Conservation (phyloP, 2,113 vertebrate genomes). For the Anguilla rostrata region DNA sequence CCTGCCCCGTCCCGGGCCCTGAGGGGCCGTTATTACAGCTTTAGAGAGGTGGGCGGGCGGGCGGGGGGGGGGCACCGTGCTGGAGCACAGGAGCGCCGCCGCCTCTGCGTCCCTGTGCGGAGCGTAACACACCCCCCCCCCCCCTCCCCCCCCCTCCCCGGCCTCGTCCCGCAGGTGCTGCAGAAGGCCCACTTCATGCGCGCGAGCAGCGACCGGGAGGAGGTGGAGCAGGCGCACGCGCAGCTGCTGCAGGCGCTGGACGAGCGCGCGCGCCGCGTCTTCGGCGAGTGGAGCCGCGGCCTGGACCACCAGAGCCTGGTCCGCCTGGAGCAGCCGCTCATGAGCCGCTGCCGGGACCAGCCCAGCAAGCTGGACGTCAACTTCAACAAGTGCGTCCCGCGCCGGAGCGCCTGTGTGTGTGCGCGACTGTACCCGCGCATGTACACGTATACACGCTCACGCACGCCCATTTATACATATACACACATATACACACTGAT, state of each 20-base stretch:
- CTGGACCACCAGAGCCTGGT: conserved; percentile 70
- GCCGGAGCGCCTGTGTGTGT: background rate
- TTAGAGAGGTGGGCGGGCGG: background rate
- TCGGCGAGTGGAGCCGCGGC: conserved; percentile 76
- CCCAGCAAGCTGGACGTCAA: conserved; percentile 74
- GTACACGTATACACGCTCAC: background rate
- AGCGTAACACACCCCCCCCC: no score
- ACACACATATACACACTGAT: background rate
- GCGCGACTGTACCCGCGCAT: background rate
- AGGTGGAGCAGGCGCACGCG: conserved; percentile 54
- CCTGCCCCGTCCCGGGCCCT: background rate
- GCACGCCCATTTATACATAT: background rate
- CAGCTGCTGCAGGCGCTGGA: conserved; percentile 73
- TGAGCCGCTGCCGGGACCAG: conserved; percentile 66
- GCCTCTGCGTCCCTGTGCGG: background rate
- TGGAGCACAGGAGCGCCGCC: background rate
- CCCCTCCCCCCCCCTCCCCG: background rate
- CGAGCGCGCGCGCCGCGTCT: conserved; percentile 72
- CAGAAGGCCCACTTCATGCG: conserved; percentile 68
- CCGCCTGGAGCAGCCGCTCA: conserved; percentile 73
- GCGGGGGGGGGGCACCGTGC: background rate
- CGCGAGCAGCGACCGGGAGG: conserved; percentile 60
- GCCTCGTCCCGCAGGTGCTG: conserved; percentile 68
- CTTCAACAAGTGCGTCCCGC: conserved; percentile 76
- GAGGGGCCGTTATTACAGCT: background rate